A percentile compares a stretch with the other conserved stretches of the same genome.
phyloP scores from a whole-genome alignment of 2,797 vertebrate species.

The Pseudochromis fuscus region DNA sequence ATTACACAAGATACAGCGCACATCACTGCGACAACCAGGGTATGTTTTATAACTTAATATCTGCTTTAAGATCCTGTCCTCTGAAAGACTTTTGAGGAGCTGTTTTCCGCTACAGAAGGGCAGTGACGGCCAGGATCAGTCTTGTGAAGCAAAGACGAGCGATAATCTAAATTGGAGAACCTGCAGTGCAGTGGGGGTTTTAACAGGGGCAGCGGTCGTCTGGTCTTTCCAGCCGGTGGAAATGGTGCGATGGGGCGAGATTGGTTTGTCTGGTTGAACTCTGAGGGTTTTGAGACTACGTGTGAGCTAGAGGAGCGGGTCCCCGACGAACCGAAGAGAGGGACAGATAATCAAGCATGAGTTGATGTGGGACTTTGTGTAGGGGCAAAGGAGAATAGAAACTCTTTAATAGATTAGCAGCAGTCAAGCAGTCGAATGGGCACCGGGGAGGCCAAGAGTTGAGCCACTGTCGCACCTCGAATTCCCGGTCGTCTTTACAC shows the following conservation, averaged over 20 bases:
- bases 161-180: slow-evolving; percentile 76
- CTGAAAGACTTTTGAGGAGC: slow-evolving; percentile 4
- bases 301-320: slow-evolving; percentile 33
- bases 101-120: slow-evolving; percentile 11
- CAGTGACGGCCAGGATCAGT: slow-evolving; percentile 51
- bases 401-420: slow-evolving; percentile 80
- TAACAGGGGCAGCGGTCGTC: slow-evolving; percentile 37
- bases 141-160: slow-evolving; percentile 61
- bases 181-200: slow-evolving; percentile 51
- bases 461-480: slow-evolving; percentile 63
- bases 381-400: slow-evolving; percentile 72
- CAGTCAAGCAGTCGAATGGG: slow-evolving; percentile 66
- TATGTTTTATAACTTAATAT: slow-evolving; percentile 9
- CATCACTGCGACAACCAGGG: no score
- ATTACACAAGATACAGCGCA: no score
- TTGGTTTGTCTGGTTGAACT: slow-evolving; percentile 63
- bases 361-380: slow-evolving; percentile 72
- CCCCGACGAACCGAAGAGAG: slow-evolving; percentile 45
- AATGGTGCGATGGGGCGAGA: slow-evolving; percentile 55
- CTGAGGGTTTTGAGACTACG: slow-evolving; percentile 43
- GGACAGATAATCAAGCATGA: slow-evolving; percentile 78
- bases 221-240: slow-evolving; percentile 45
- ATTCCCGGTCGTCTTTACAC: slow-evolving; percentile 50
- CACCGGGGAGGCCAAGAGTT: slow-evolving; percentile 62
- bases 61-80: slow-evolving; percentile 8